Evolutionary conservation across 2,888 invertebrate genomes (phyloP), one percentile per base, ranked within the genome.

Genomic region (Nesidiocoris tenuis): DNA sequence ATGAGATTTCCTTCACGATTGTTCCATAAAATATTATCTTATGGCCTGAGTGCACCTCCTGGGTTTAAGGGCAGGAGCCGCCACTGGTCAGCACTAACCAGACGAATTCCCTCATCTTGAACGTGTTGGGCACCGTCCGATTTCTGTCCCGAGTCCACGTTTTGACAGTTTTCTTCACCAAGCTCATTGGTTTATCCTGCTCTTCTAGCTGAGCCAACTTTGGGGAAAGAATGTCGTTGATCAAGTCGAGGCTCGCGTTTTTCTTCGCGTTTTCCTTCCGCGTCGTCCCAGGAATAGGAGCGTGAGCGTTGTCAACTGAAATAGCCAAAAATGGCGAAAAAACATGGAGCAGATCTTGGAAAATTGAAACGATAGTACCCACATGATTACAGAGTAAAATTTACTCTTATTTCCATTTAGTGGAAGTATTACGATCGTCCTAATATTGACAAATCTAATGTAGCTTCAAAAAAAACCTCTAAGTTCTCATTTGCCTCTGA

Each of bases 71-170:
- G n/a, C n/a, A n/a, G n/a, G n/a, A n/a, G n/a, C n/a, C n/a, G n/a
- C n/a, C n/a, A n/a, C n/a, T n/a, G n/a, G n/a, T n/a, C n/a, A n/a
- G n/a, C 12, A 39, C 39, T 3, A 39, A 72, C 72, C 72, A 56
- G 65, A 74, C 24, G 9, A 74, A 56, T 19, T 64, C 18, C 18
- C 56, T 55, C 7, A 18, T 0, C 2, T 63, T 56, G 21, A 61
- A 74, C 0, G 22, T 17, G n/a, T 55, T 12, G 17, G 54, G 23
- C 3, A 74, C 17, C 1, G 22, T 22, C 9, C 56, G 22, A 17
- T 74, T 74, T 65, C 64, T 74, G 24, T 74, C 57, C 23, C n/a
- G 23, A 17, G 74, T 55, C 74, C 74, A 74, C 7, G 65, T 65
- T 22, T 22, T 18, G 0, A 74, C 17, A 1, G 74, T 74, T 57